Evolutionary conservation across 2,888 invertebrate species (phyloP), one percentile per base, ranked within the genome.

Genomic region (Cabera pusaria): DNA sequence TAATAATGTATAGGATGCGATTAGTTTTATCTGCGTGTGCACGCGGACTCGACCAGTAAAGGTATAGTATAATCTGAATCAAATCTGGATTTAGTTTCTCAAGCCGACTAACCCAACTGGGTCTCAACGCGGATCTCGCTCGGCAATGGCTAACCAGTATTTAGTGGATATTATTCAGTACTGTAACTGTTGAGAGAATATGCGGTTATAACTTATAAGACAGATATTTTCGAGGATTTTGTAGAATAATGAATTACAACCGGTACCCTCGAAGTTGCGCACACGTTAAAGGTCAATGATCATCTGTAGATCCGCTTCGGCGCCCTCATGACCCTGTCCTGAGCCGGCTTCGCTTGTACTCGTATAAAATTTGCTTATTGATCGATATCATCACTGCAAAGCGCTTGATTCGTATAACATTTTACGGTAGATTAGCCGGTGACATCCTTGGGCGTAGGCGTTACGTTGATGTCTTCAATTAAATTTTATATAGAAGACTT

Each of bases 251-350:
- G 76, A 78, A 72, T 78, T 76, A 82, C 76, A 80, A 84, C 84
- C 83, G 83, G 82, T 80, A 80, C 67, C 64, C 42, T 61, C 59
- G 64, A 59, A 66, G 75, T 74, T 81, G 79, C 78, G 78, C 81
- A 74, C 77, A 73, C 80, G 71, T 62, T 81, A 87, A 88, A 87
- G 87, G 87, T 88, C 87, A 86, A 85, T 83, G 87, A 83, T 87
- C 87, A 88, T 81, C 82, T 75, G 78, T 82, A 87, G 87, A 88
- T 87, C 87, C 88, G 88, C 83, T 75, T 88, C 80, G 81, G 59
- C 80, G 85, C 77, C 85, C 84, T 76, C 81, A 64, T 85, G 87
- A 87, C 88, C 87, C 85, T 84, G 81, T 80, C 75, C 65, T 67
- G 75, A 68, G 73, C 69, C 68, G 66, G 75, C 76, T 76, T 70